A percentile compares a stretch with the other conserved stretches of the same genome.
Evolutionary conservation across 2,113 vertebrate species (phyloP).

Genomic region (Taxidea taxus): DNA sequence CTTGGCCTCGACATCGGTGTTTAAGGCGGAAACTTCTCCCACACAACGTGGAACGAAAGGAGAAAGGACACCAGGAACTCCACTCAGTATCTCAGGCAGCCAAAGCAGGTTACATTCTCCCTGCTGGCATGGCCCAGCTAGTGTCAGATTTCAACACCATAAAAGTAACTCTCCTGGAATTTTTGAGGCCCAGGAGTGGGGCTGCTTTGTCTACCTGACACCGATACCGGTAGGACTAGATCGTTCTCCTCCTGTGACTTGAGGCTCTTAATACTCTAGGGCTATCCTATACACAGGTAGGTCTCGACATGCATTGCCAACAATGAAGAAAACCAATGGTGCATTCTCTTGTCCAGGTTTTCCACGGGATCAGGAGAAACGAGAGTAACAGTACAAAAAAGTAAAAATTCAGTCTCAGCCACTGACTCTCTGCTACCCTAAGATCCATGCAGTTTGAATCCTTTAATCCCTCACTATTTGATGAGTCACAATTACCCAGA

Average conservation of each 20-base stretch:
- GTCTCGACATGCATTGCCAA: neutral
- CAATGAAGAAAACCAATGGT: neutral
- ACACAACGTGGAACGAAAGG: constrained; percentile 12
- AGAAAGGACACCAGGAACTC: constrained; percentile 2
- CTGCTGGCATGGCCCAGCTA: neutral
- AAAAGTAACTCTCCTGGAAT: constrained; percentile 28
- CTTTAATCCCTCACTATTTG: neutral
- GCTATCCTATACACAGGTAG: neutral
- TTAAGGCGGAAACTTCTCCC: constrained; percentile 39
- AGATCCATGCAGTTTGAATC: neutral
- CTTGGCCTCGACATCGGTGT: constrained; percentile 3
- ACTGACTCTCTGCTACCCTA: neutral
- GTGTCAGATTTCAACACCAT: constrained; percentile 30
- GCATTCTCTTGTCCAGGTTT: neutral
- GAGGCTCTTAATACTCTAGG: neutral
- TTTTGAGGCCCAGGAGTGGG: neutral
- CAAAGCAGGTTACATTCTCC: neutral
- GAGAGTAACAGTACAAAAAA: constrained; percentile 21
- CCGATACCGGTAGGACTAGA: neutral
- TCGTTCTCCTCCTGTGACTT: neutral
- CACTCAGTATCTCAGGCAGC: neutral
- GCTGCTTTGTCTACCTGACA: neutral
- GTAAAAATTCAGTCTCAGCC: neutral
- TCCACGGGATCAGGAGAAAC: neutral
- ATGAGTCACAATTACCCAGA: neutral